A percentile compares a stretch with the other conserved stretches of the same genome.
Evolutionary conservation across 2,888 invertebrate species (phyloP).

Genomic region (Pseudococcus viburni): DNA sequence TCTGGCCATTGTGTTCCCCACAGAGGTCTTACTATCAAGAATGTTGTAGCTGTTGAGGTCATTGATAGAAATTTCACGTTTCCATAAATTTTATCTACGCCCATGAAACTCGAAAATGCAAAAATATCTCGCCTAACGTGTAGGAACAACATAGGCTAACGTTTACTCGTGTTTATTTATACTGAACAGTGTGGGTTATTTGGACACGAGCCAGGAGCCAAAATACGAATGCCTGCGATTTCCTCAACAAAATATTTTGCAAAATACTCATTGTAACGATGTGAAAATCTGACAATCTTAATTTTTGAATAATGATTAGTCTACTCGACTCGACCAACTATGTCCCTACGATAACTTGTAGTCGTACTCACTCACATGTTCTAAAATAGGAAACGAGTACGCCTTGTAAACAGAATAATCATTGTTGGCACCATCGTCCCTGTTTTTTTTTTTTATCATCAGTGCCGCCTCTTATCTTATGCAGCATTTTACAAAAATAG

Average conservation of each 20-base stretch:
- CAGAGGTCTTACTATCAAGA: not conserved
- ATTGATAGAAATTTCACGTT: slow-evolving; percentile 26
- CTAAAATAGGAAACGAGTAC: slow-evolving; percentile 27
- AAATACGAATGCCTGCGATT: not conserved
- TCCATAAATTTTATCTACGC: slow-evolving; percentile 22
- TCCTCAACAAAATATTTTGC: slow-evolving; percentile 54
- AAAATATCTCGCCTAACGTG: slow-evolving; percentile 24
- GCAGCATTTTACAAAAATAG: not conserved
- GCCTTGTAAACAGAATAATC: slow-evolving; percentile 1
- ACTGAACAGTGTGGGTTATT: slow-evolving; percentile 26
- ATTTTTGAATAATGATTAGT: slow-evolving; percentile 19
- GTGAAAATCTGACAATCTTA: slow-evolving; percentile 7
- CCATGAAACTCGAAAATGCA: slow-evolving; percentile 33
- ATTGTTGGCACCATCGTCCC: not conserved
- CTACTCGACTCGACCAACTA: not conserved
- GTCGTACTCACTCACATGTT: not conserved
- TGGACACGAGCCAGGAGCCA: not conserved
- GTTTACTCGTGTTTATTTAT: slow-evolving; percentile 39
- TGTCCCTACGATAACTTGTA: not conserved
- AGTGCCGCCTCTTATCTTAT: not conserved
- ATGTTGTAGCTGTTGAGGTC: not conserved
- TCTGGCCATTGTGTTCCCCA: not conserved
- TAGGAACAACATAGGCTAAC: not conserved
- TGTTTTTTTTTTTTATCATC: not conserved
- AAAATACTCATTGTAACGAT: slow-evolving; percentile 37